Evolutionary conservation across 2,888 invertebrate genomes (phyloP), one percentile per base, ranked within the genome.

Genomic region (Corbicula japonica): DNA sequence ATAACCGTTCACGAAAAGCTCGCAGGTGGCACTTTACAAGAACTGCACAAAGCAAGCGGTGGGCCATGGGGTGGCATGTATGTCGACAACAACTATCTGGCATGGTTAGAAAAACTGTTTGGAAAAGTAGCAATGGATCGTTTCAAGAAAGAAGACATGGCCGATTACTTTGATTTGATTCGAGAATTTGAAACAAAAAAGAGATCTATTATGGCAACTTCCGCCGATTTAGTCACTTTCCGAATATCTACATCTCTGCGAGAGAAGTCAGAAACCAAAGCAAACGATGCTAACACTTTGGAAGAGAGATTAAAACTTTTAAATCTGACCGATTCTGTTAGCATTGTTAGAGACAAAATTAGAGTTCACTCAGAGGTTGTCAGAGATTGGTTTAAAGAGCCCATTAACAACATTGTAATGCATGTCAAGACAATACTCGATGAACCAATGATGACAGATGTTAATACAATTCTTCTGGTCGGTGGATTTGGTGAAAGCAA

Each of bases 1-100:
- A 54, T 54, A 54, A 32, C 54, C 15, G 54, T 54, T n/a, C 54
- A 54, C n/a, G 54, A 54, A 23, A 54, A 54, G 30, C 28, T 32
- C 28, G 54, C 54, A 3, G 54, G 32, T 30, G 30, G 30, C 12
- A 32, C 54, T 23, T 32, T 54, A 2, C 28, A 54, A 30, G 54
- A 54, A 54, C 28, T 54, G 12, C 54, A 54, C 26, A 54, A 54
- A 30, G 54, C 54, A 54, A 54, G 54, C 30, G 54, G 54, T 4
- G 54, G 54, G 4, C 54, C 54, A 15, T 54, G 54, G 54, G 54
- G 54, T 30, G 54, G 54, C n/a, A 54, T 32, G 5, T 28, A 28
- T 30, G 54, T 54, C 3, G 54, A 54, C 54, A 54, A 54, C 30
- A 54, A 54, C 26, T 54, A 54, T 30, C n/a, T 30, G 28, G 54